Percentiles rank a stretch among this genome's conserved stretches.
Conservation (phyloP, 53 echinoderm and acorn worm species). For the Paracentrotus lividus region DNA sequence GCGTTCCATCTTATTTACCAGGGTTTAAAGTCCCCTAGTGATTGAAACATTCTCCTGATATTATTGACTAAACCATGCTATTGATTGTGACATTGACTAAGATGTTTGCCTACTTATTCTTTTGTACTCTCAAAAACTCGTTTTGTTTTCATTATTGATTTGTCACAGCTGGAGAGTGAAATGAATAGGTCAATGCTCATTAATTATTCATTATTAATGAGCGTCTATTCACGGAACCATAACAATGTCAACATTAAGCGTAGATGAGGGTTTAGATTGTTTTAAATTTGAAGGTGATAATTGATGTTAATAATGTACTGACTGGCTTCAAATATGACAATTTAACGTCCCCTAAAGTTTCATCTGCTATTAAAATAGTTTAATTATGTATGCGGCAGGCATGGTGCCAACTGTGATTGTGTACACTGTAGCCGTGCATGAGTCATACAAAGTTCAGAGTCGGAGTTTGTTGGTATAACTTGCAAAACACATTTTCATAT, state of each 20-base stretch:
- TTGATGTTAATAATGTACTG: neutral
- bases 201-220: conserved; percentile 48
- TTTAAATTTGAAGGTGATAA: too few species aligned
- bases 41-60: conserved; percentile 3
- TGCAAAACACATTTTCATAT: too few species aligned
- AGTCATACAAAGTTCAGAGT: too few species aligned
- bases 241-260: neutral
- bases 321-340: neutral
- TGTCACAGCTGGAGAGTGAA: neutral
- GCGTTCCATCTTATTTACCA: conserved; percentile 13
- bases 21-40: conserved; percentile 27
- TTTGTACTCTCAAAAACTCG: conserved; percentile 2
- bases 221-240: neutral
- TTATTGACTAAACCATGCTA: neutral
- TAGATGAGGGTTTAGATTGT: neutral
- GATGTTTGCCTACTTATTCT: conserved; percentile 1
- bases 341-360: conserved; percentile 5
- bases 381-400: neutral
- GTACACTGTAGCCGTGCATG: neutral
- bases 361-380: neutral
- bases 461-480: too few species aligned
- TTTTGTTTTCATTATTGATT: conserved; percentile 26
- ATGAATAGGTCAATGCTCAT: neutral
- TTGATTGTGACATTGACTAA: conserved; percentile 29
- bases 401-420: neutral